Base-by-base conservation (phyloP, 2,113 vertebrate genomes). In the Desmodus rotundus region DNA sequence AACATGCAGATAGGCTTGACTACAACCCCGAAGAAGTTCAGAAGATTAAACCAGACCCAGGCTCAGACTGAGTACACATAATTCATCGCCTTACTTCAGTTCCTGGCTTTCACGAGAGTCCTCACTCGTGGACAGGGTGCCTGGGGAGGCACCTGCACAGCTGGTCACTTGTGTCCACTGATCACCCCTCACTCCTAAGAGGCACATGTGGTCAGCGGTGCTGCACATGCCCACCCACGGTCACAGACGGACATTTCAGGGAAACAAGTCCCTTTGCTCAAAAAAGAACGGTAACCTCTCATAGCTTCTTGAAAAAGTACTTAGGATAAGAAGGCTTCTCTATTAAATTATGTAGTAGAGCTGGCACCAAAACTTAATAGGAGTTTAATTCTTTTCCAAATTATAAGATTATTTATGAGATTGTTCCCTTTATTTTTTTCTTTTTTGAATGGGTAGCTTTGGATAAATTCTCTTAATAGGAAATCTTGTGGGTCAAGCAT, bases 221-320 rank as follows among this genome's bases (percentile, higher is more conserved):
- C 20, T 52, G 2, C 16, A 22, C 4, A 3, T 0, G 22, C 1
- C 4, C 19, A 36, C 14, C 47, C 54, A 4, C 41, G 36, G 26
- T 31, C 19, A 41, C 1, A 3, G 8, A 20, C 1, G 76, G n/a
- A 67, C 16, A 74, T 77, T 92, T 85, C 63, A 93, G 54, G 93
- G 81, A 85, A 93, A 67, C 4, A 19, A 38, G 28, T 65, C 33
- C 20, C 20, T 58, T 82, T 70, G 36, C 36, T 65, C 31, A 68
- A 85, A 81, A 19, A 65, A 61, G 28, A 89, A 74, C 77, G 33
- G 14, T 50, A 80, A 52, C 77, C 7, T 19, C 45, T 41, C 31
- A 7, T 2, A 78, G 2, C n/a, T 72, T 72, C 77, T 70, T 24
- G 9, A 68, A 92, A 63, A 91, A 56, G 19, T 5, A 19, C 14